A percentile compares a stretch with the other conserved stretches of the same genome.
These are phyloP conservation scores for Leptoclinus maculatus DNA, from an alignment of 2,797 vertebrate genomes.

Conservation along the genomic window DNA sequence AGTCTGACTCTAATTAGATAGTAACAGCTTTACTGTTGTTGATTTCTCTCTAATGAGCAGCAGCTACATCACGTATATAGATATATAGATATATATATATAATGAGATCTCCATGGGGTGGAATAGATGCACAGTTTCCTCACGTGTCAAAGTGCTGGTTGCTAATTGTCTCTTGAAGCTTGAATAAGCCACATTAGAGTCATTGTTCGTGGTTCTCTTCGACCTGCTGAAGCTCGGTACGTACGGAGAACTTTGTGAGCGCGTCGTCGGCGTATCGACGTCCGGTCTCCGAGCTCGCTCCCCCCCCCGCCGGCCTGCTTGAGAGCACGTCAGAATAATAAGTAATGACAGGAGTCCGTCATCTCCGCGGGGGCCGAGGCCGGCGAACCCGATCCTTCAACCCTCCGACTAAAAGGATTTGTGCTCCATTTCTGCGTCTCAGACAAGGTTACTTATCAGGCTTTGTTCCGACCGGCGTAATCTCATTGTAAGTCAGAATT, in stretches of 20 bases:
- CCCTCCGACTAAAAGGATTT: conserved; percentile 75
- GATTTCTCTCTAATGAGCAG: background rate
- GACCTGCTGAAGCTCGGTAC: conserved; percentile 5
- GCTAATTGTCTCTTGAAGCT: too few species aligned
- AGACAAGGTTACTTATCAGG: conserved; percentile 78
- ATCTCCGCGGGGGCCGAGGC: conserved; percentile 41
- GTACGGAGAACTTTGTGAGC: conserved; percentile 14
- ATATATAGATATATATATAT: too few species aligned
- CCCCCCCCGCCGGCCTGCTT: conserved; percentile 20
- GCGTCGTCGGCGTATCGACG: background rate
- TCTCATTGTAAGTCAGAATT: conserved; percentile 77
- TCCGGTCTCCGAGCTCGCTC: conserved; percentile 6
- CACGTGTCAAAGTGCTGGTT: too few species aligned
- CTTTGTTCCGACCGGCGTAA: conserved; percentile 75
- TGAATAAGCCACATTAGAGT: background rate
- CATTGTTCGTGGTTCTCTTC: conserved; percentile 40
- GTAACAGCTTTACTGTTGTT: background rate
- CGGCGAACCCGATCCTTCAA: conserved; percentile 56
- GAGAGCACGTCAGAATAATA: conserved; percentile 1
- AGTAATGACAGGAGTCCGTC: conserved; percentile 49
- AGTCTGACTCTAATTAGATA: background rate
- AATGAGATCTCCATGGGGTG: too few species aligned
- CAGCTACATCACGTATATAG: too few species aligned
- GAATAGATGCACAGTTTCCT: too few species aligned
- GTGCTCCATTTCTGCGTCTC: conserved; percentile 74